phyloP scores from a whole-genome alignment of 2,113 vertebrate species.

The Argyrosomus japonicus region DNA sequence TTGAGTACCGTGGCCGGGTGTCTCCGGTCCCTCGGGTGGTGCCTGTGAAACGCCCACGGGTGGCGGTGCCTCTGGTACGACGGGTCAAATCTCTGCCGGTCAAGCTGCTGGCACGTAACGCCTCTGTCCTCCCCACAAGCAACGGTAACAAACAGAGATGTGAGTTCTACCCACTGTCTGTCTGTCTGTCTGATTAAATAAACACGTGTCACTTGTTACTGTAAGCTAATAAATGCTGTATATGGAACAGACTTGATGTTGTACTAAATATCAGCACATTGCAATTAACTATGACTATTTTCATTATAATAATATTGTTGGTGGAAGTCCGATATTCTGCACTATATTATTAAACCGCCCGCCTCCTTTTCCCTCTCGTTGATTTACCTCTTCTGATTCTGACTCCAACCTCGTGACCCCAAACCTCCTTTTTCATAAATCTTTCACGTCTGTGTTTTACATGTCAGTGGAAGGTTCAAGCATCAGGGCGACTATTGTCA shows the following conservation, averaged over 20 bases:
- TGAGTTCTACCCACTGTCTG: constrained; percentile 73
- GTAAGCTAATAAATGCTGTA: too few relatives aligned
- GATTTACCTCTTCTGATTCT: neutral
- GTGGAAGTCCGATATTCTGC: neutral
- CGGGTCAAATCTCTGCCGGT: constrained; percentile 91
- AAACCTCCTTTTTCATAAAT: neutral
- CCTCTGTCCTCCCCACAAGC: constrained; percentile 84
- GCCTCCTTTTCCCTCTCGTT: neutral
- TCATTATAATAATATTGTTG: too few relatives aligned
- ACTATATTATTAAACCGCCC: neutral
- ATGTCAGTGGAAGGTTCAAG: constrained; percentile 29
- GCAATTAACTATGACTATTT: too few relatives aligned
- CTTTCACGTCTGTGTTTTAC: constrained; percentile 9
- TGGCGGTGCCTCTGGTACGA: constrained; percentile 91
- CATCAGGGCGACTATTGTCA: constrained; percentile 5
- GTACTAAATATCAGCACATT: neutral
- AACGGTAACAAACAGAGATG: constrained; percentile 87
- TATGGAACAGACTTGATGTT: too few relatives aligned
- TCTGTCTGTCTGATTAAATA: neutral
- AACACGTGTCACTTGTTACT: too few relatives aligned
- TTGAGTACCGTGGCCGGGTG: constrained; percentile 89
- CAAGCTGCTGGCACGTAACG: constrained; percentile 87
- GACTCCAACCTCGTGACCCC: constrained; percentile 1
- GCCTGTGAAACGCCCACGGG: constrained; percentile 89
- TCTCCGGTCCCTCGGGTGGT: constrained; percentile 89